Base-by-base conservation (phyloP, 2,888 invertebrate genomes). In the Chymomyza fuscimana region DNA sequence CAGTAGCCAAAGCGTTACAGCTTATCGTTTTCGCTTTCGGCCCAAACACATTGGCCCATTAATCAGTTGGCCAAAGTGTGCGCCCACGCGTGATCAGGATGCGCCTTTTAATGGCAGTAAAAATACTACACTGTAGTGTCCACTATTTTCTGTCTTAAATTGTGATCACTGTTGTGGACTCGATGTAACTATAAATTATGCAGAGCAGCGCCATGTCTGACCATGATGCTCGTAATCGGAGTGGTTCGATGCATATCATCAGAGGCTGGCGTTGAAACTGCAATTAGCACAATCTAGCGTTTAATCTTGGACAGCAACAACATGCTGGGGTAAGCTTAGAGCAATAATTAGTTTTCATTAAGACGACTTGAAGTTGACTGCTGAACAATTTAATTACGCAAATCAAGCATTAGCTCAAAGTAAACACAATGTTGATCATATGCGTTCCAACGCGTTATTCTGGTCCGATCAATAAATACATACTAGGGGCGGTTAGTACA, bases 1-100 rank as follows among this genome's bases (percentile, higher is more conserved):
- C 16, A 50, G 51, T 66, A 22, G 58, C 12, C 15, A 66, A 65
- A 70, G 65, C 69, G 67, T 76, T 74, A 79, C 71, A 29, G 52
- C 68, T 88, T 88, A 85, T 82, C 85, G 85, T 88, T 85, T 85
- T 85, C 85, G 79, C 87, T 85, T 88, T 85, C 81, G 54, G 86
- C 70, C 69, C 69, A 32, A 68, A 70, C 80, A 78, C 88, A 77
- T 76, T 80, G 73, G 73, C 75, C 70, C 88, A 84, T 84, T 84
- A 84, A 86, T 83, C 83, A 19, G 58, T 16, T 32, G 65, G 72
- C 58, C 60, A 63, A 36, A 59, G 59, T 9, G n/a, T 73, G 74
- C 82, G 82, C 88, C 83, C 82, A 86, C 83, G 36, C 36, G 73
- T 70, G 58, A 9, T 12, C 16, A 62, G 50, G 46, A 54, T 62